Conservation (phyloP, 2,113 vertebrate species). For the Columbina picui region DNA sequence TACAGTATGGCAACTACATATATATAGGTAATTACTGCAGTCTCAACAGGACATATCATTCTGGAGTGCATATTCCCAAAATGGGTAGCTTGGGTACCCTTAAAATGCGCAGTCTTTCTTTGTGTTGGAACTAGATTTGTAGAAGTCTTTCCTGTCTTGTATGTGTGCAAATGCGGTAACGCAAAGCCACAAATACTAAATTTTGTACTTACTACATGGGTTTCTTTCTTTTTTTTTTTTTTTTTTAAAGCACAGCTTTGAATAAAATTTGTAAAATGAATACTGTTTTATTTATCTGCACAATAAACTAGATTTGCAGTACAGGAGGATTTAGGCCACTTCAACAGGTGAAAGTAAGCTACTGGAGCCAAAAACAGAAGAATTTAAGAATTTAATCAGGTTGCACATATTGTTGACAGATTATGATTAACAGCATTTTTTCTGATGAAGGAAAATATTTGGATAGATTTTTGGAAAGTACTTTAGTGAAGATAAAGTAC, state of each 20-base stretch:
- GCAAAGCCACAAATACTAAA: not conserved
- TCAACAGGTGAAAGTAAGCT: not conserved
- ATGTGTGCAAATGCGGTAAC: not conserved
- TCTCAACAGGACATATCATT: not conserved
- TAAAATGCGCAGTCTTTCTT: not conserved
- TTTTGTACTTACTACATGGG: rapidly evolving
- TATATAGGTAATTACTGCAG: not conserved
- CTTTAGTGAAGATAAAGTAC: not conserved
- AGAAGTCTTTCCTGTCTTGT: not conserved
- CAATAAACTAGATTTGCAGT: not conserved
- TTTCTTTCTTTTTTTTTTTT: rapidly evolving
- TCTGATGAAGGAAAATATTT: not conserved
- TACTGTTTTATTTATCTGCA: not conserved
- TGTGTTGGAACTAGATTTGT: not conserved
- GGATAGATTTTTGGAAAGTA: not conserved
- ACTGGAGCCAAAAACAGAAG: not conserved
- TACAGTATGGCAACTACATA: not conserved
- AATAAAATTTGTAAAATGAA: not conserved
- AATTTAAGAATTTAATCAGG: not conserved
- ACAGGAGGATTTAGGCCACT: not conserved
- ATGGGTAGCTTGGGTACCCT: not conserved
- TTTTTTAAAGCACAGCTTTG: not conserved
- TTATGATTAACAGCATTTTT: not conserved
- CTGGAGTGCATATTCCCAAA: not conserved
- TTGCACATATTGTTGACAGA: not conserved